These are phyloP conservation scores for Gadopsis bispinosus DNA, from an alignment of 2,797 vertebrate species.

Conservation along the genomic window DNA sequence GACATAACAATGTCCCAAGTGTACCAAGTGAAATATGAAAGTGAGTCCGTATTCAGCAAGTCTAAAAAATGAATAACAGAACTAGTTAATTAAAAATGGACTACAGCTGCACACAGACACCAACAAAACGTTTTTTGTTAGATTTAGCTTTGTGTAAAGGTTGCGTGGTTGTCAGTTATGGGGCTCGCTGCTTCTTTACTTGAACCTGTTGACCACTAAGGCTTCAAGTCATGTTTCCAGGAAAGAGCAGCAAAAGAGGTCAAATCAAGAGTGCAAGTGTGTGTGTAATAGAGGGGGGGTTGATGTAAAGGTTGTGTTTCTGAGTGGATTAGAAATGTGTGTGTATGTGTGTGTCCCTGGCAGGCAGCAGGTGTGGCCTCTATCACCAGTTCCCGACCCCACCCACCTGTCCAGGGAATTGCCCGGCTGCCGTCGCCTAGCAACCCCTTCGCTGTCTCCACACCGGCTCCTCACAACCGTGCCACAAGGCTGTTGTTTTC, in stretches of 20 bases:
- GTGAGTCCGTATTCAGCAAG: neutral
- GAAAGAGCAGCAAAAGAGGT: slow-evolving; percentile 54
- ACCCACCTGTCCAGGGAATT: slow-evolving; percentile 77
- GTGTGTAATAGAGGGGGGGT: slow-evolving; percentile 38
- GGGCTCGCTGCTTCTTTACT: slow-evolving; percentile 37
- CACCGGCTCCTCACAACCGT: slow-evolving; percentile 52
- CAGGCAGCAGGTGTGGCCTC: slow-evolving; percentile 74
- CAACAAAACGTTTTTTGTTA: neutral
- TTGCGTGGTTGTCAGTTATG: slow-evolving; percentile 20
- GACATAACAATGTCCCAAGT: neutral
- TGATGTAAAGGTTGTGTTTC: slow-evolving; percentile 46
- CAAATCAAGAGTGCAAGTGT: slow-evolving; percentile 38
- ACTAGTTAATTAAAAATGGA: neutral
- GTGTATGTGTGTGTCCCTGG: slow-evolving; percentile 1
- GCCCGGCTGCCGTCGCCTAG: slow-evolving; percentile 71
- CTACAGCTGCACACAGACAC: neutral
- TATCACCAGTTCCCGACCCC: slow-evolving; percentile 56
- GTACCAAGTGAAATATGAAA: neutral
- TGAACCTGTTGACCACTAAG: slow-evolving; percentile 47
- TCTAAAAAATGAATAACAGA: neutral
- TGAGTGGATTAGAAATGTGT: slow-evolving; percentile 46
- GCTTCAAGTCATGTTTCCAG: slow-evolving; percentile 32
- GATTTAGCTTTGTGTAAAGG: slow-evolving; percentile 15
- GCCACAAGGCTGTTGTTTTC: slow-evolving; percentile 66
- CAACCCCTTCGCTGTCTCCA: slow-evolving; percentile 67